A percentile compares a stretch with the other conserved stretches of the same genome.
phyloP scores from a whole-genome alignment of 2,888 invertebrate genomes.

The Allophyes oxyacanthae region DNA sequence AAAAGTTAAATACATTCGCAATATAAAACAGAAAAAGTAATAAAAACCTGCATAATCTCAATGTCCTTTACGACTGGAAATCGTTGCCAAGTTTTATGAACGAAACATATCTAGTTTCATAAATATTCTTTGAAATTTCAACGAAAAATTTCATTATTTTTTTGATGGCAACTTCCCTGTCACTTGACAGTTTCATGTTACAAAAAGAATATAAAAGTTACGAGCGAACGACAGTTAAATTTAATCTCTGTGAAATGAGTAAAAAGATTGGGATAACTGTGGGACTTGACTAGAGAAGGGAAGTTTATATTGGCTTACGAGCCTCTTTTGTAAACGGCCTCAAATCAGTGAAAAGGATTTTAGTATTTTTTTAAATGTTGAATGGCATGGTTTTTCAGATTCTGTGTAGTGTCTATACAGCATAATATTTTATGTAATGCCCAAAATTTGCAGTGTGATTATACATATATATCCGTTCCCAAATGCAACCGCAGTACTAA shows the following conservation, averaged over 20 bases:
- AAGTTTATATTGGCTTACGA: conserved; percentile 33
- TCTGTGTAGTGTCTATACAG: too few species aligned
- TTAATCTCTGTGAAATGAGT: conserved; percentile 42
- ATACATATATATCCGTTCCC: too few species aligned
- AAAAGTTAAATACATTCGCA: conserved; percentile 7
- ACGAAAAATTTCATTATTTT: conserved; percentile 2
- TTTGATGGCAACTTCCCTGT: conserved; percentile 8
- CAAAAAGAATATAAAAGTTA: conserved; percentile 49
- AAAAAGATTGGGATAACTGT: conserved; percentile 47
- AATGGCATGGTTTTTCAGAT: too few species aligned
- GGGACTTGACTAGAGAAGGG: conserved; percentile 5
- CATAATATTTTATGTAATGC: too few species aligned
- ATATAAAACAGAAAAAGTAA: conserved; percentile 3
- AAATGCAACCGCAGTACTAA: too few species aligned
- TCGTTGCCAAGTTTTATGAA: conserved; percentile 13
- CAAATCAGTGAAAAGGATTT: conserved; percentile 7
- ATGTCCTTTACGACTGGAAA: conserved; percentile 13
- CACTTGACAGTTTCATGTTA: conserved; percentile 29
- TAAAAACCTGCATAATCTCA: conserved; percentile 9
- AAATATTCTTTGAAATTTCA: conserved; percentile 13
- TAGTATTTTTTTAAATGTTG: conserved; percentile 3
- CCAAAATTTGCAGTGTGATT: too few species aligned
- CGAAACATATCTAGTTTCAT: conserved; percentile 10
- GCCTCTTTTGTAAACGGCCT: conserved; percentile 23
- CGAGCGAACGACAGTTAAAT: conserved; percentile 37